These are phyloP conservation scores for Anthrax anthrax DNA, from an alignment of 2,888 invertebrate species.

Conservation along the genomic window DNA sequence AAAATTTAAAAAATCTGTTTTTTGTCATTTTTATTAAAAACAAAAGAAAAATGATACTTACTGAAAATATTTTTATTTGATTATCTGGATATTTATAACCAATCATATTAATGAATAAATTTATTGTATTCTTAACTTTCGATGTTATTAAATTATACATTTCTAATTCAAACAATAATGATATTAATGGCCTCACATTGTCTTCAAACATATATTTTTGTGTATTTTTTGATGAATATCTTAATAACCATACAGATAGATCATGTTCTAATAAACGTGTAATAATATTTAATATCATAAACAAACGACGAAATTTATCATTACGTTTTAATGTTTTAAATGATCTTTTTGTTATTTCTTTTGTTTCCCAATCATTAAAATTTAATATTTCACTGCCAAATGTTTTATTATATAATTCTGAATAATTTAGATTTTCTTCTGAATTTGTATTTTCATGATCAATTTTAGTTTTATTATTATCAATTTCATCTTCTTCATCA, in stretches of 20 bases:
- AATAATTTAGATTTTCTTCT: neutral
- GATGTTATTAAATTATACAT: conserved; percentile 17
- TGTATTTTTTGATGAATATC: conserved; percentile 27
- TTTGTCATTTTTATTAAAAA: neutral
- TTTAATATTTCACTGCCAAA: conserved; percentile 15
- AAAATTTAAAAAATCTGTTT: neutral
- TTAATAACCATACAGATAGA: conserved; percentile 41
- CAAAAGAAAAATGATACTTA: too few species aligned
- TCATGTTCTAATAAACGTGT: conserved; percentile 42
- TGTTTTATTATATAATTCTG: neutral
- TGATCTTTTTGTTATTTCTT: conserved; percentile 15
- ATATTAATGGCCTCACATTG: conserved; percentile 22
- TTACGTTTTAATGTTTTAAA: conserved; percentile 18
- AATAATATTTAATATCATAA: conserved; percentile 37
- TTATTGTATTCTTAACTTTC: conserved; percentile 20
- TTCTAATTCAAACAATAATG: conserved; percentile 21
- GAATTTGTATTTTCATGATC: neutral
- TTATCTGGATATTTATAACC: conserved; percentile 17
- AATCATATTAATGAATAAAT: conserved; percentile 20
- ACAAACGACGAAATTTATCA: conserved; percentile 38
- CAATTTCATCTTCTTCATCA: neutral
- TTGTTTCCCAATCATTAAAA: conserved; percentile 24
- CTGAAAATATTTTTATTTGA: conserved; percentile 23
- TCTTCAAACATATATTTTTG: conserved; percentile 20
- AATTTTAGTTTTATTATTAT: neutral